Evolutionary conservation across 2,797 vertebrate species (phyloP), one percentile per base, ranked within the genome.

Genomic region (Galago senegalensis): DNA sequence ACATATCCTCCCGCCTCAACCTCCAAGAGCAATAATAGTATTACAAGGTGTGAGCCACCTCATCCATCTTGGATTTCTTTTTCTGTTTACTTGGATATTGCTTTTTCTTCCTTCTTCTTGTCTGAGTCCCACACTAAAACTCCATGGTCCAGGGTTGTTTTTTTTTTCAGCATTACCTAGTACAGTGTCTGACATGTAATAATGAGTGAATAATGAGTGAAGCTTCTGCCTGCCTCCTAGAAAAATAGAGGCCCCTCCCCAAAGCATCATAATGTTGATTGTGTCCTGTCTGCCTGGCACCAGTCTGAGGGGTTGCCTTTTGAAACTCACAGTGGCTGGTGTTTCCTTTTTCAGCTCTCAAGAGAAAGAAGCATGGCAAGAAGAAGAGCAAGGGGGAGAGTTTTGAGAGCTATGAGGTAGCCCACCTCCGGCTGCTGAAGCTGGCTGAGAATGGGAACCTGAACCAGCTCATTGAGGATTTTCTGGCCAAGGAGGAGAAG

Each of bases 371-470:
- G 53, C 17, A 2, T 0, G 82, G 77, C 31, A 98, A 61, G 70
- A 10, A 61, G 70, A 10, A 0, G 65, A 89, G 10, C 49, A 98
- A 97, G 70, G 92, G 65, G 0, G 98, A 98, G 91, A 98, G 97
- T 61, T 96, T 98, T 0, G 98, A 98, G 97, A 98, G 96, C 72
- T 97, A 73, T 0, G 93, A 98, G 90, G 98, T 98, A 53, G 97
- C 97, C 4, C 97, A 98, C 87, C 97, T 70, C 29, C 93, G 72
- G 27, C 97, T 99, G 83, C 72, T 97, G 97, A 98, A 98, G 89
- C 95, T 98, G 95, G 21, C 96, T 0, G 84, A 97, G 2, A 43
- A 96, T 0, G 94, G 97, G 1, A 4, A 98, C 83, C 53, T 99
- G 0, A 65, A 96, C 0, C 21, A 27, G 37, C 94, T 99, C 67